phyloP scores from a whole-genome alignment of 2,113 vertebrate genomes.

The Zonotrichia leucophrys region DNA sequence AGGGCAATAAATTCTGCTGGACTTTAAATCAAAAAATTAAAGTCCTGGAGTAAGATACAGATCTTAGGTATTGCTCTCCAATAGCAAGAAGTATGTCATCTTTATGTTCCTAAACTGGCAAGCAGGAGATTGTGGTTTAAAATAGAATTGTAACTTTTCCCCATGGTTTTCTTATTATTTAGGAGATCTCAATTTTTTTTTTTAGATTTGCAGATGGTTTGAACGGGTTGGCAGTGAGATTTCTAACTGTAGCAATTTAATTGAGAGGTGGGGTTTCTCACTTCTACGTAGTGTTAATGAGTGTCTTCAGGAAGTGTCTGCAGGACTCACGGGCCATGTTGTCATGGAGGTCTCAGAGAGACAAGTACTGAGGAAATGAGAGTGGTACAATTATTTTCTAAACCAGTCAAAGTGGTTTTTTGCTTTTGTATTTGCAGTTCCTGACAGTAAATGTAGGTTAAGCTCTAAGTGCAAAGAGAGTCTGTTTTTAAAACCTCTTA shows the following conservation, averaged over 20 bases:
- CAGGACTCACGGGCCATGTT: fast-evolving
- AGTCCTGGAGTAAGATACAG: neutral
- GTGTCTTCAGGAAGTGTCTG: neutral
- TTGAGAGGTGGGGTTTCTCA: neutral
- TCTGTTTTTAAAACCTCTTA: neutral
- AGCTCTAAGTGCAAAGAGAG: neutral
- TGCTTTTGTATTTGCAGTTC: neutral
- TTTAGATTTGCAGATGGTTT: neutral
- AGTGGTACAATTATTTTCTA: neutral
- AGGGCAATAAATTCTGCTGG: neutral
- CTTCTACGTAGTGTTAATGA: neutral
- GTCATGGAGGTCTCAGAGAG: neutral
- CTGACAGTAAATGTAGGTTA: neutral
- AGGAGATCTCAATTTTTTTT: neutral
- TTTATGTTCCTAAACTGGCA: neutral
- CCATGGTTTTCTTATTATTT: neutral
- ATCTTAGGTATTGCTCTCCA: neutral
- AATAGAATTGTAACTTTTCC: neutral
- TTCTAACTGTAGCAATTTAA: neutral
- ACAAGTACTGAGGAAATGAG: neutral
- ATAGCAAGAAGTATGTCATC: neutral
- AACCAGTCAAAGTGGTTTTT: neutral
- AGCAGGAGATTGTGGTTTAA: neutral
- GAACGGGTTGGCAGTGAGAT: neutral
- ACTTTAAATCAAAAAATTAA: neutral